Evolutionary conservation across 2,888 invertebrate species (phyloP).

Genomic region (Melanchra persicariae): DNA sequence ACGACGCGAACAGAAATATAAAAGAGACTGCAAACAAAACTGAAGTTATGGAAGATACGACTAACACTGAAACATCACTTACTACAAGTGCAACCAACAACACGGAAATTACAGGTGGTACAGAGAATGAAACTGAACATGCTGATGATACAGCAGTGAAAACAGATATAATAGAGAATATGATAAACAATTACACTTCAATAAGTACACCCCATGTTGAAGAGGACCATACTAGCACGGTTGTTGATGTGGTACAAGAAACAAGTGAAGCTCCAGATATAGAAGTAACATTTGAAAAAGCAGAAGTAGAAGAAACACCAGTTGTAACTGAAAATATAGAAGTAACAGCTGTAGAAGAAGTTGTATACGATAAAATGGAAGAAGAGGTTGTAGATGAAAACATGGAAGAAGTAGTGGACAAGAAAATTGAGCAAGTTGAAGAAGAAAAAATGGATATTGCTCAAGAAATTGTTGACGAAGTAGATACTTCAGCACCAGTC

Average conservation of each 20-base stretch:
- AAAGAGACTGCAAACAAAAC: slow-evolving; percentile 8
- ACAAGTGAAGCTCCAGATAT: slow-evolving; percentile 27
- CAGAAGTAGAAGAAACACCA: slow-evolving; percentile 28
- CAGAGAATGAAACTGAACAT: slow-evolving; percentile 37
- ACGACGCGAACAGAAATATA: not conserved
- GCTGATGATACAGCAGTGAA: slow-evolving; percentile 15
- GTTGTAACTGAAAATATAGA: slow-evolving; percentile 35
- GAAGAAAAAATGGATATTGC: slow-evolving; percentile 25
- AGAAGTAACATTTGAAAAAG: slow-evolving; percentile 31
- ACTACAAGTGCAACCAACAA: slow-evolving; percentile 17
- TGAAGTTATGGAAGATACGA: slow-evolving; percentile 11
- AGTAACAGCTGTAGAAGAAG: slow-evolving; percentile 43
- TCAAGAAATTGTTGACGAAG: slow-evolving; percentile 20
- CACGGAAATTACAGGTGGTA: slow-evolving; percentile 5
- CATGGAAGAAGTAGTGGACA: slow-evolving; percentile 20
- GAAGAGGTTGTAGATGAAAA: slow-evolving; percentile 26
- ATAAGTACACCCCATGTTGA: slow-evolving; percentile 4
- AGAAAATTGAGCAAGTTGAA: slow-evolving; percentile 10
- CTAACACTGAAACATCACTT: slow-evolving; percentile 23
- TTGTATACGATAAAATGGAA: slow-evolving; percentile 37
- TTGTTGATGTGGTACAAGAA: slow-evolving; percentile 18
- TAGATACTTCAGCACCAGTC: slow-evolving; percentile 43
- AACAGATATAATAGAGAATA: slow-evolving; percentile 12
- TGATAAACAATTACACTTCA: not conserved
- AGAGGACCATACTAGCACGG: slow-evolving; percentile 10